phyloP scores from a whole-genome alignment of 2,113 vertebrate species.

The Aix galericulata region DNA sequence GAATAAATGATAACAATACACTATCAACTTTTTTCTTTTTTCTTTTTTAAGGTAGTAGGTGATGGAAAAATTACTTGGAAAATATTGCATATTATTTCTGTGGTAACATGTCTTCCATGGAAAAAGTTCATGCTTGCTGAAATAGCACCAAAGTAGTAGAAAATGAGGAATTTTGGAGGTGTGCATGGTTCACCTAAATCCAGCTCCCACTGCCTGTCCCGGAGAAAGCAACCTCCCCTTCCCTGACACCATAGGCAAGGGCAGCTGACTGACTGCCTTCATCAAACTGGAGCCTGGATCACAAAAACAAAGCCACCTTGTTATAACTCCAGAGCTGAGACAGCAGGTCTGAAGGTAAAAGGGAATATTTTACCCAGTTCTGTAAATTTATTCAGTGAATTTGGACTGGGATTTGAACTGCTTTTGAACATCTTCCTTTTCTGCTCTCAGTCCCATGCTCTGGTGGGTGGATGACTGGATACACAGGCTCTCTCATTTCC shows the following conservation, averaged over 20 bases:
- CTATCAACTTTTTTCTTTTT: neutral
- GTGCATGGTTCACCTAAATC: neutral
- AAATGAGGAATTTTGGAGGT: neutral
- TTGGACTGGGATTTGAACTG: neutral
- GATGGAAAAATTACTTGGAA: neutral
- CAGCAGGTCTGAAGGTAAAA: neutral
- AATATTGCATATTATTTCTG: neutral
- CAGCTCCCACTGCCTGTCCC: neutral
- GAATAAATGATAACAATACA: neutral
- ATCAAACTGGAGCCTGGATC: neutral
- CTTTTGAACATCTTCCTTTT: neutral
- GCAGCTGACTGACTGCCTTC: neutral
- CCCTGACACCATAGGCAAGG: neutral
- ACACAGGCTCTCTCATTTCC: neutral
- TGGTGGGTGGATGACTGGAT: neutral
- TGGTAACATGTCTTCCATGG: neutral
- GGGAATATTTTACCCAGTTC: neutral
- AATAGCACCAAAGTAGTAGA: neutral
- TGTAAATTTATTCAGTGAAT: conserved; percentile 11
- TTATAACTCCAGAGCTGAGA: neutral
- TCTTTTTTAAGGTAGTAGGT: neutral
- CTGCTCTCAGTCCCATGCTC: neutral
- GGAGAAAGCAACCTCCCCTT: neutral
- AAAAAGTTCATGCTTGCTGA: neutral
- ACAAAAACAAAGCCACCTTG: conserved; percentile 24